These are phyloP conservation scores for Coracopsis vasa DNA, from an alignment of 2,113 vertebrate species.

Conservation along the genomic window DNA sequence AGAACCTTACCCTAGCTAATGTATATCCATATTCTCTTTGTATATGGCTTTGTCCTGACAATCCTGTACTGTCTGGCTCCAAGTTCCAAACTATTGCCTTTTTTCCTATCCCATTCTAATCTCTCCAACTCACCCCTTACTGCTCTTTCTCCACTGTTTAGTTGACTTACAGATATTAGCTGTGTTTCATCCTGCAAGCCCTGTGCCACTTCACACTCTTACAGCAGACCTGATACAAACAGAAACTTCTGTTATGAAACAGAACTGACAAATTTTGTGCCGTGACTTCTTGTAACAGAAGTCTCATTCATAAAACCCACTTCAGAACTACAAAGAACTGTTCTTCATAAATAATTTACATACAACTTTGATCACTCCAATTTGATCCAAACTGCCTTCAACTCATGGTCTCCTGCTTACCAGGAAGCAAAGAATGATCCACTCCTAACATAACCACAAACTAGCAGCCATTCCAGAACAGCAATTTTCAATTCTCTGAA, in stretches of 20 bases:
- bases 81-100: neutral
- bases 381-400: neutral
- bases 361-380: neutral
- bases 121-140: too few relatives aligned
- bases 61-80: neutral
- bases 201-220: neutral
- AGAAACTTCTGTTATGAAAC: neutral
- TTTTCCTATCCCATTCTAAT: neutral
- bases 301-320: neutral
- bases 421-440: neutral
- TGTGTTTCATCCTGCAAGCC: neutral
- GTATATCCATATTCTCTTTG: fast-evolving
- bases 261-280: neutral
- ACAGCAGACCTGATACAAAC: neutral
- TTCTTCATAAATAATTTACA: neutral
- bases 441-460: neutral
- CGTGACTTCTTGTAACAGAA: neutral
- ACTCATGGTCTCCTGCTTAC: neutral
- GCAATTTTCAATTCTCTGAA: neutral
- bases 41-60: neutral
- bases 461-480: neutral
- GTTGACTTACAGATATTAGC: neutral
- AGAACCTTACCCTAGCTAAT: neutral
- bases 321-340: neutral
- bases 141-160: neutral